Percentiles rank a stretch among this genome's conserved stretches.
These are phyloP conservation scores for Stenoptilia bipunctidactyla DNA, from an alignment of 2,888 invertebrate genomes.

Conservation along the genomic window DNA sequence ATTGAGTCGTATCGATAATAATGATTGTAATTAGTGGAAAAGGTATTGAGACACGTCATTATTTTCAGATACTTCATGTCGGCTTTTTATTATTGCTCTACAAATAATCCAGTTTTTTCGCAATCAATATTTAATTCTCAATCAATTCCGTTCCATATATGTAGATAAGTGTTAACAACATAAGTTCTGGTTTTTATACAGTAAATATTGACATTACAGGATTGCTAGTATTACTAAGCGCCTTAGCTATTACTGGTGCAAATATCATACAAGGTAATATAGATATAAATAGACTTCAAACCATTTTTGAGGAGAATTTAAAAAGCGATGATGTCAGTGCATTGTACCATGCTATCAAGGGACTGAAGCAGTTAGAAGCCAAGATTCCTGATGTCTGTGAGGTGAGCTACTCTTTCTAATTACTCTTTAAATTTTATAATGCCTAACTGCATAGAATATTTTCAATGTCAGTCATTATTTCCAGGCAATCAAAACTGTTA, in stretches of 20 bases:
- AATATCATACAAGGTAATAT: slow-evolving; percentile 48
- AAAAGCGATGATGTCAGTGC: slow-evolving; percentile 74
- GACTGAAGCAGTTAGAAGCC: slow-evolving; percentile 76
- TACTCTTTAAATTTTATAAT: too few species aligned
- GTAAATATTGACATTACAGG: too few species aligned
- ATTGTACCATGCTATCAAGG: slow-evolving; percentile 81
- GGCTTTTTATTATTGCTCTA: not conserved
- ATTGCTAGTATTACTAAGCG: slow-evolving; percentile 29
- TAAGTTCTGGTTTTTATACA: too few species aligned
- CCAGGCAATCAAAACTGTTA: slow-evolving; percentile 39
- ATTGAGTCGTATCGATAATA: too few species aligned
- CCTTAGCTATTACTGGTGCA: slow-evolving; percentile 33
- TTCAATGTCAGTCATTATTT: slow-evolving; percentile 14
- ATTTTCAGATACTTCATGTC: slow-evolving; percentile 10
- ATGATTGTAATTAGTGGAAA: too few species aligned
- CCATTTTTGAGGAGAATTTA: slow-evolving; percentile 53
- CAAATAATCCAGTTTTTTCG: too few species aligned
- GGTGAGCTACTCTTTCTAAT: too few species aligned
- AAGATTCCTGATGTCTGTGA: slow-evolving; percentile 72
- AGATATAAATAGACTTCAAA: slow-evolving; percentile 47
- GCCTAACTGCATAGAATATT: too few species aligned
- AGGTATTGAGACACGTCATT: slow-evolving; percentile 55
- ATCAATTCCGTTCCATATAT: too few species aligned
- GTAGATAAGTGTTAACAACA: too few species aligned
- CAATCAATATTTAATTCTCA: too few species aligned